These are phyloP conservation scores for Peromyscus eremicus DNA, from an alignment of 2,797 vertebrate genomes.

Conservation along the genomic window DNA sequence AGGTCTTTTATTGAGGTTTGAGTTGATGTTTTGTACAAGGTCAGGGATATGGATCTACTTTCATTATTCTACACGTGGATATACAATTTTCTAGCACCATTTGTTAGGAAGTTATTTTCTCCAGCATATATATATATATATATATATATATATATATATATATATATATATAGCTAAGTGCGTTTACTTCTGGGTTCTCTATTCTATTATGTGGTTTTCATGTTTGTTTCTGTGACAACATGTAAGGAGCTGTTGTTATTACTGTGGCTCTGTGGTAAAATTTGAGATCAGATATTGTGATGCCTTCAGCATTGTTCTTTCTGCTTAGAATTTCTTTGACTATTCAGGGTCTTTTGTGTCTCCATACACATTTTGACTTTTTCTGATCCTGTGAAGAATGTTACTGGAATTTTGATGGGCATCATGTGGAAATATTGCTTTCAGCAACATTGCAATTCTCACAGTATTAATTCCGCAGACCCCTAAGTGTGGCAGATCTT, in stretches of 20 bases:
- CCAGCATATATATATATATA: background rate
- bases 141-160: too few relatives aligned
- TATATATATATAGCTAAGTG: background rate
- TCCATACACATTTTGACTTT: background rate
- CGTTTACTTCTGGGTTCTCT: background rate
- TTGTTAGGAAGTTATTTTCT: background rate
- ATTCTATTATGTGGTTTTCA: background rate
- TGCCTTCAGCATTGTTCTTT: too few relatives aligned
- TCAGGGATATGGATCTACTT: background rate
- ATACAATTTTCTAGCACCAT: background rate
- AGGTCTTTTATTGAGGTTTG: background rate
- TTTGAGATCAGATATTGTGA: too few relatives aligned
- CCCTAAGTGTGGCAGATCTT: too few relatives aligned
- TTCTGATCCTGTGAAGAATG: background rate
- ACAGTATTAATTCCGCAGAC: too few relatives aligned
- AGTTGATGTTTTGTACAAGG: background rate
- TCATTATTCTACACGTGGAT: background rate
- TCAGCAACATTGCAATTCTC: background rate
- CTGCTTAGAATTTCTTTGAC: too few relatives aligned
- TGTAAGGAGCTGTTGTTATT: background rate
- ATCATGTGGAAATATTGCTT: background rate
- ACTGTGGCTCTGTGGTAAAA: background rate
- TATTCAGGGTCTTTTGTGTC: background rate
- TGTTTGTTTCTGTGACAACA: background rate
- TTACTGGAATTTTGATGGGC: background rate